phyloP scores from a whole-genome alignment of 2,113 vertebrate genomes.

The Phyllostomus hastatus region DNA sequence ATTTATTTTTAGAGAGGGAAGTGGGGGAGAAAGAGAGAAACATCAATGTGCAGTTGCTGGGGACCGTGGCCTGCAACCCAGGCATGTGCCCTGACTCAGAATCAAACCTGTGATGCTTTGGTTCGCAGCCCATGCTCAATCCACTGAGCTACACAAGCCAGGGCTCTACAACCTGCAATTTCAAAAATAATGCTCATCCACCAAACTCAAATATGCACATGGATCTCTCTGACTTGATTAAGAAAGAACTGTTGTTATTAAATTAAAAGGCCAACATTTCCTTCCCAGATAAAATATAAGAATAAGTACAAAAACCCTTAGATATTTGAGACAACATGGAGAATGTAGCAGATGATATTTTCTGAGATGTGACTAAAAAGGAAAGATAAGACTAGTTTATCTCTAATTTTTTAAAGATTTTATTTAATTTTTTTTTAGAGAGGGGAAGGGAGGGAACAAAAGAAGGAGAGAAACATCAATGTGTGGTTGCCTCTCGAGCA shows the following conservation, averaged over 20 bases:
- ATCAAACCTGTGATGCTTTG: too few species aligned
- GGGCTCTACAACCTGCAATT: background rate
- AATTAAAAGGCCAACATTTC: background rate
- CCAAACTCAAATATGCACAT: background rate
- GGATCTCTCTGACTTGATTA: background rate
- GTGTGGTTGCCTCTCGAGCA: too few species aligned
- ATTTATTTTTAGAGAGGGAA: too few species aligned
- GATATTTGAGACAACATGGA: background rate
- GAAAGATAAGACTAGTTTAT: background rate
- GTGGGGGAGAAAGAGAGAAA: too few species aligned
- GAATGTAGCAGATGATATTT: background rate
- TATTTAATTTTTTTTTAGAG: too few species aligned
- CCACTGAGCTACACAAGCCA: too few species aligned
- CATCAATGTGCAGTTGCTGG: too few species aligned
- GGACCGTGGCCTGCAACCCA: too few species aligned
- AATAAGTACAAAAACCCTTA: background rate
- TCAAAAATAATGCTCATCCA: background rate
- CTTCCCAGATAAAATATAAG: background rate
- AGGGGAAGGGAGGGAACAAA: too few species aligned
- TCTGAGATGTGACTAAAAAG: background rate
- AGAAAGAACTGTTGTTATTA: background rate
- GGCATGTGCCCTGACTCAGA: too few species aligned
- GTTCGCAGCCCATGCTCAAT: too few species aligned
- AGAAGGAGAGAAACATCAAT: too few species aligned
- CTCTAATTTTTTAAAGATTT: background rate